Percentiles rank a stretch among this genome's conserved stretches.
Conservation (phyloP, 1,140 invertebrate species). For the Hermetia illucens region DNA sequence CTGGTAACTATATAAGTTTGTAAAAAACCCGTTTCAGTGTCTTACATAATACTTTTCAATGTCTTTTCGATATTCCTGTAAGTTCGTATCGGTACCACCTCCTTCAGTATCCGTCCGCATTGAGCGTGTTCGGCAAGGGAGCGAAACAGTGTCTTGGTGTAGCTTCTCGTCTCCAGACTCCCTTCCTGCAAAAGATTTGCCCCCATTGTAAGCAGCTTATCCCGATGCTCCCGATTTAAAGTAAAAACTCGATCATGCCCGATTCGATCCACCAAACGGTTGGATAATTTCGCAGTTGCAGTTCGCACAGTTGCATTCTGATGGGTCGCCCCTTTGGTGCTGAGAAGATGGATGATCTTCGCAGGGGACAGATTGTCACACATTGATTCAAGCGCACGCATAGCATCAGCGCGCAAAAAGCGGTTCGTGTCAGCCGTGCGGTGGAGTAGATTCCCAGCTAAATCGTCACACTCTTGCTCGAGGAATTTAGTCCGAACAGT, state of each 20-base stretch:
- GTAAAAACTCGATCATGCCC: constrained; percentile 60
- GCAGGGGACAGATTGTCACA: constrained; percentile 49
- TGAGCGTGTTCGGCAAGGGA: constrained; percentile 42
- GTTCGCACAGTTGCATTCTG: constrained; percentile 74
- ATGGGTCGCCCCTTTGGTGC: constrained; percentile 48
- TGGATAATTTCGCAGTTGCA: constrained; percentile 62
- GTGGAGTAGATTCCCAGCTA: constrained; percentile 62
- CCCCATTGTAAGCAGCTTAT: constrained; percentile 61
- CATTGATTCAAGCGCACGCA: constrained; percentile 66
- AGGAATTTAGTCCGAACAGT: constrained; percentile 48
- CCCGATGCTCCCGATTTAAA: constrained; percentile 59
- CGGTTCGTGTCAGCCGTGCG: constrained; percentile 85
- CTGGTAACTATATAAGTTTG: background rate
- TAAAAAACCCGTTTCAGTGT: background rate
- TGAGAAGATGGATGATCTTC: constrained; percentile 35
- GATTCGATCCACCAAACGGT: constrained; percentile 49
- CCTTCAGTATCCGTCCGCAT: constrained; percentile 47
- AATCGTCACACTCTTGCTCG: constrained; percentile 79
- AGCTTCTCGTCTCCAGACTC: constrained; percentile 67
- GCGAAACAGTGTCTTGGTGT: constrained; percentile 48
- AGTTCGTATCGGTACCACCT: constrained; percentile 45
- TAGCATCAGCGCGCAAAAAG: constrained; percentile 78
- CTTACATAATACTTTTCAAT: constrained; percentile 24
- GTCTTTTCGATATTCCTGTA: constrained; percentile 54
- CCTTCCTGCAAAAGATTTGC: constrained; percentile 76